Evolutionary conservation across 1,140 invertebrate genomes (phyloP).

Genomic region (Magallana ariakensis): DNA sequence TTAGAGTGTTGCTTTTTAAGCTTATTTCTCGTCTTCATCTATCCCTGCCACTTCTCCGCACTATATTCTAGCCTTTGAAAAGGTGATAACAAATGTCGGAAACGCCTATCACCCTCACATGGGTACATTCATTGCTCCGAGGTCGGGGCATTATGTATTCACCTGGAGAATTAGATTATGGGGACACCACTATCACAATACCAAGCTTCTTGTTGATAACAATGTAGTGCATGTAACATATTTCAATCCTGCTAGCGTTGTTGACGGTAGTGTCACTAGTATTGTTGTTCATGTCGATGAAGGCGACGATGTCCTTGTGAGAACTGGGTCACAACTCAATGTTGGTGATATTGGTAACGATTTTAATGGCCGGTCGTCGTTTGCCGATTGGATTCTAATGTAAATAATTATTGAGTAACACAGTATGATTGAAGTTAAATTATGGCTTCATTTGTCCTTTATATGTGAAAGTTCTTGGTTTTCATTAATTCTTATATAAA

Average conservation of each 20-base stretch:
- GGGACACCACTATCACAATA: neutral
- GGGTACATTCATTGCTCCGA: slow-evolving; percentile 18
- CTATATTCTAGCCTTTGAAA: slow-evolving; percentile 4
- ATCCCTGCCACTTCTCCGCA: neutral
- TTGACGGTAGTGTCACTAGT: neutral
- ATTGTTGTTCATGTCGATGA: slow-evolving; percentile 11
- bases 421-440: no score
- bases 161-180: slow-evolving; percentile 18
- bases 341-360: neutral
- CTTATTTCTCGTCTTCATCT: neutral
- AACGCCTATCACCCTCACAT: slow-evolving; percentile 26
- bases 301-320: neutral
- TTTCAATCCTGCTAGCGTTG: neutral
- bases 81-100: slow-evolving; percentile 23
- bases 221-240: neutral
- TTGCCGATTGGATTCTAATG: slow-evolving; percentile 7
- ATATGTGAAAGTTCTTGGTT: no score
- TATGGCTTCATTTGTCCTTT: no score
- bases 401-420: neutral
- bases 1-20: neutral
- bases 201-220: slow-evolving; percentile 10
- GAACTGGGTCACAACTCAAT: neutral
- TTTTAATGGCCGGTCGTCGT: neutral
- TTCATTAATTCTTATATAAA: no score
- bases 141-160: slow-evolving; percentile 36